A percentile compares a stretch with the other conserved stretches of the same genome.
These are phyloP conservation scores for Aporophyla lueneburgensis DNA, from an alignment of 2,888 invertebrate species.

Conservation along the genomic window DNA sequence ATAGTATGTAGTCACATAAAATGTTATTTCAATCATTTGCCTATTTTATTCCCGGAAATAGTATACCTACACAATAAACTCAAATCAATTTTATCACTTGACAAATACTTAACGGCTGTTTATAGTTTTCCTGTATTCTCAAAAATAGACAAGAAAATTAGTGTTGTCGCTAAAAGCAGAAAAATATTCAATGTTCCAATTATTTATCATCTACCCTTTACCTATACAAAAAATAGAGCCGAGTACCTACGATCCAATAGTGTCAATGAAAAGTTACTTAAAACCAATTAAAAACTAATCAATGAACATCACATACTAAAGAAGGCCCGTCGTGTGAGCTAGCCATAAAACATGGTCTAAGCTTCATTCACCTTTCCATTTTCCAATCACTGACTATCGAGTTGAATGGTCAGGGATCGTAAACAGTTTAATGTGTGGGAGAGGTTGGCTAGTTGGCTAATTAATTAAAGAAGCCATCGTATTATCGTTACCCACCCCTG, in stretches of 20 bases:
- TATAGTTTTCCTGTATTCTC: not conserved
- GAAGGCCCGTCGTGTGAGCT: conserved; percentile 49
- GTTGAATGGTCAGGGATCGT: conserved; percentile 76
- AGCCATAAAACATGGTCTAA: conserved; percentile 53
- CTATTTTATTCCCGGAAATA: conserved; percentile 5
- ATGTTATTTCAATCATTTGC: conserved; percentile 36
- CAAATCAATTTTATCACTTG: not conserved
- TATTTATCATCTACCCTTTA: not conserved
- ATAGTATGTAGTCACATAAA: conserved; percentile 53
- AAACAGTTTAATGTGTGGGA: conserved; percentile 88
- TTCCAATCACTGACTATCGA: conserved; percentile 65
- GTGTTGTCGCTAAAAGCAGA: not conserved
- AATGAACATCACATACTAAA: conserved; percentile 11
- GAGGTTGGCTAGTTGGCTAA: conserved; percentile 83
- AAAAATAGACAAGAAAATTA: not conserved
- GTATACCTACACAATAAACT: not conserved
- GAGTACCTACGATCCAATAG: too few species aligned
- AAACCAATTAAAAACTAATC: conserved; percentile 11
- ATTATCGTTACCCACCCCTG: conserved; percentile 82
- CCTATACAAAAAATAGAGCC: not conserved
- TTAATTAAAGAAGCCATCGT: conserved; percentile 84
- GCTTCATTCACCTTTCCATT: conserved; percentile 58
- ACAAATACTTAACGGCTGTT: not conserved
- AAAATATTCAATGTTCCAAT: not conserved
- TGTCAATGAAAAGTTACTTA: not conserved